Evolutionary conservation across 2,113 vertebrate species (phyloP), one percentile per base, ranked within the genome.

Genomic region (Stigmatopora argus): DNA sequence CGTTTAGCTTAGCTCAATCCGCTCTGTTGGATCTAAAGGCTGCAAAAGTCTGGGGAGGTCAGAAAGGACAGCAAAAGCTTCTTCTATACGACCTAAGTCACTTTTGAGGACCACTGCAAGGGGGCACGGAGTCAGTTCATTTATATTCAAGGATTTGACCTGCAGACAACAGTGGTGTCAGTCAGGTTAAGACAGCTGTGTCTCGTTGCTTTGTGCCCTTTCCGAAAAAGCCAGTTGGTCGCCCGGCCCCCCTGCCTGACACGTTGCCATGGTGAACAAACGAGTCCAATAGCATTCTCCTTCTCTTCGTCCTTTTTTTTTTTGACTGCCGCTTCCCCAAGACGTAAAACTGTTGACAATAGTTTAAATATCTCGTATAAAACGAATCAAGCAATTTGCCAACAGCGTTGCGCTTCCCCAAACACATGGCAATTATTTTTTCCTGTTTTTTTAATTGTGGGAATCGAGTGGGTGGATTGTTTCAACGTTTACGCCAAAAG

Each of bases 131-230:
- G 80, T 65, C 75, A 84, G 78, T 78, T 85, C 75, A 83, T 81
- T 90, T 91, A 89, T 87, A 90, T 86, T 90, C 90, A 90, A 86
- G 34, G 83, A 90, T 91, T 87, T 88, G 90, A 92, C 92, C 91
- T 19, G 52, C 75, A 68, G 34, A 89, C 89, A 87, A 85, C 73
- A 17, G 79, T 67, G 41, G 67, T 75, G 88, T 88, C 88, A 38
- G 71, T 0, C 71, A 77, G 93, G 91, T 91, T 90, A 80, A 76
- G 72, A 82, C 80, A 64, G 87, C 71, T 72, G 34, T 15, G 80
- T 85, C 75, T 89, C 66, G 76, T 78, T 64, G 58, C 65, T 71
- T 85, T 86, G 78, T 84, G 82, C 31, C 1, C 15, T 4, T 23
- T 47, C 53, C 71, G 73, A 12, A 84, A 85, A 86, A 87, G 78